Evolutionary conservation across 2,113 vertebrate species (phyloP).

Genomic region (Amblyornis subalaris): DNA sequence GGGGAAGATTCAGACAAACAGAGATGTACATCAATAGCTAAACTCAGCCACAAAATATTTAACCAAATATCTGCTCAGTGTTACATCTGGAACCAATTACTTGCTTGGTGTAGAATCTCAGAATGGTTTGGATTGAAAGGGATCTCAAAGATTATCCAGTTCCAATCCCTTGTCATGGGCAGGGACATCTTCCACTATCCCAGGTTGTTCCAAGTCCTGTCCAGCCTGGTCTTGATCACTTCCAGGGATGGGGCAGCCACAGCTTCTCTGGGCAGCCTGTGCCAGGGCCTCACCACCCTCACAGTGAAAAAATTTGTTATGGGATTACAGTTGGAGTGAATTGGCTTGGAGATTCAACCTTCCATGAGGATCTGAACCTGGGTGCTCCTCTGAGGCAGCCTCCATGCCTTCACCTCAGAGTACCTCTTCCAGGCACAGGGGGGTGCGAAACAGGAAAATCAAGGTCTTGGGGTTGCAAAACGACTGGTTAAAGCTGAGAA

Average conservation of each 20-base stretch:
- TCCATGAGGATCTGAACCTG: not conserved
- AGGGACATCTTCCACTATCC: accelerated
- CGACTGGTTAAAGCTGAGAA: not conserved
- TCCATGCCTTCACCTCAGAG: not conserved
- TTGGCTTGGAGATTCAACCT: not conserved
- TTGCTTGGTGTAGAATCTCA: not conserved
- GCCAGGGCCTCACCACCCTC: not conserved
- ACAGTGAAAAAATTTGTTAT: not conserved
- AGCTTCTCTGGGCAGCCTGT: not conserved
- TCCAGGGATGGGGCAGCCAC: not conserved
- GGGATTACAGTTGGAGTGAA: not conserved
- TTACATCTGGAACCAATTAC: not conserved
- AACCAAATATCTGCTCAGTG: not conserved
- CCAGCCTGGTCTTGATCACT: not conserved
- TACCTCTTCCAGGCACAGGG: not conserved
- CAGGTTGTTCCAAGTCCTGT: not conserved
- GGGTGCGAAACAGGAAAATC: not conserved
- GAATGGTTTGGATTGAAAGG: not conserved
- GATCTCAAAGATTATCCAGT: not conserved
- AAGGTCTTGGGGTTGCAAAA: not conserved
- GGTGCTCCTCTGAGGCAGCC: not conserved
- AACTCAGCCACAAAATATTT: not conserved
- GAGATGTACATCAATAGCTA: not conserved
- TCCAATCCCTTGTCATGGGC: not conserved
- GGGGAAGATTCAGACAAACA: not conserved